These are phyloP conservation scores for Brachypalpus laphriformis DNA, from an alignment of 2,888 invertebrate genomes.

Conservation along the genomic window DNA sequence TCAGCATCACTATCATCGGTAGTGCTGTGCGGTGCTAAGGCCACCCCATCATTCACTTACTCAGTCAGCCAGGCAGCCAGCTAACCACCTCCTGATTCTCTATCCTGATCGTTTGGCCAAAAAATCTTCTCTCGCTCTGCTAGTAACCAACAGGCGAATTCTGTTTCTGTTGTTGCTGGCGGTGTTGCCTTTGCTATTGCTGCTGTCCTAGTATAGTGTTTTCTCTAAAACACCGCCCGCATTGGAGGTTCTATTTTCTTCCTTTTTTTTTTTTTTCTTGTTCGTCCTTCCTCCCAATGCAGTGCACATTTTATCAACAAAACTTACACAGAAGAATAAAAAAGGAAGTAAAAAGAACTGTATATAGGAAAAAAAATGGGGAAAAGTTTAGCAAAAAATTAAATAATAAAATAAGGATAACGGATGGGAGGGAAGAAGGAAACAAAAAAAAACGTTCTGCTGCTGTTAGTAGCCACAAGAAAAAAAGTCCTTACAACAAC, in stretches of 20 bases:
- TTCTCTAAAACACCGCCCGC: conserved; percentile 27
- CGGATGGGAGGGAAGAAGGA: conserved; percentile 12
- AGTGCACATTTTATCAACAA: conserved; percentile 59
- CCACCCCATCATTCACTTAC: conserved; percentile 48
- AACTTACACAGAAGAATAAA: conserved; percentile 49
- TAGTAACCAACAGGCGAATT: conserved; percentile 44
- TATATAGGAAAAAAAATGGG: conserved; percentile 58
- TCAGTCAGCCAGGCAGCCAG: conserved; percentile 18
- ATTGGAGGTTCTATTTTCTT: conserved; percentile 1
- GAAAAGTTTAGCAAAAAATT: conserved; percentile 54
- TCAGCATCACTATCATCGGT: conserved; percentile 27
- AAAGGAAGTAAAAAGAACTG: conserved; percentile 29
- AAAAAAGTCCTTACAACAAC: conserved; percentile 33
- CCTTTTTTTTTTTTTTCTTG: conserved; percentile 1
- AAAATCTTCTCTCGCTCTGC: conserved; percentile 48
- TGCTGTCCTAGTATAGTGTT: conserved; percentile 52
- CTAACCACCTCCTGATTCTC: conserved; percentile 3
- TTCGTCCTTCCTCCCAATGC: conserved; percentile 3
- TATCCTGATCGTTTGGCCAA: conserved; percentile 48
- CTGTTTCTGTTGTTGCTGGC: conserved; percentile 47
- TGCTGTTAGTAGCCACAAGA: conserved; percentile 30
- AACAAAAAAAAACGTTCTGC: conserved; percentile 11
- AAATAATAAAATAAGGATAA: conserved; percentile 54
- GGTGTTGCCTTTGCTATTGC: conserved; percentile 50
- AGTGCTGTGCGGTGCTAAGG: neutral